Percentiles rank a stretch among this genome's conserved stretches.
phyloP scores from a whole-genome alignment of 1,140 invertebrate genomes.

The Chironomus tepperi region DNA sequence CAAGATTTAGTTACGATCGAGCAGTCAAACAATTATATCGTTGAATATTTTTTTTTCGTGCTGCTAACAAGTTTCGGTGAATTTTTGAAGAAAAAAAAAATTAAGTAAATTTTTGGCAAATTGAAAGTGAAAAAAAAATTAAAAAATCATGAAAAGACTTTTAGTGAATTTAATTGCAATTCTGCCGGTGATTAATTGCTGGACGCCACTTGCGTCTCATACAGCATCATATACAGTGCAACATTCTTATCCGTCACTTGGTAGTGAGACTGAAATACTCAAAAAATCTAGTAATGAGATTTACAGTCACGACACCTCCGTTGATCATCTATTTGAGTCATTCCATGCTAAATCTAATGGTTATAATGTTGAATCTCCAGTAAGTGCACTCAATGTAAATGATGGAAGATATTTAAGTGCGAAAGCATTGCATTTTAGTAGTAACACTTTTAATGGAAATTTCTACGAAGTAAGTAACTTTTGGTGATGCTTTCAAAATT shows the following conservation, averaged over 20 bases:
- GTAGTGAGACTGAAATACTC: background rate
- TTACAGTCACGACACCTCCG: background rate
- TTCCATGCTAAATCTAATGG: background rate
- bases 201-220: background rate
- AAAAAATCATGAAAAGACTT: background rate
- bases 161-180: background rate
- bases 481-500: background rate
- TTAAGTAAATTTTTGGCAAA: background rate
- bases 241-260: background rate
- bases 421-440: slow-evolving; percentile 7
- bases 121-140: background rate
- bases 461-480: background rate
- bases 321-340: background rate
- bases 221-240: background rate
- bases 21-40: slow-evolving; percentile 3
- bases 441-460: background rate
- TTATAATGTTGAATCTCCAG: background rate
- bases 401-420: background rate
- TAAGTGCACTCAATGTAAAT: background rate
- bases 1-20: slow-evolving; percentile 4
- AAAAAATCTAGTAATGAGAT: background rate
- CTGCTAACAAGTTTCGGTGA: background rate
- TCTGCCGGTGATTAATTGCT: background rate
- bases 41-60: background rate
- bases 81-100: background rate